Conservation (phyloP, 2,888 invertebrate genomes). For the Caenorhabditis japonica region DNA sequence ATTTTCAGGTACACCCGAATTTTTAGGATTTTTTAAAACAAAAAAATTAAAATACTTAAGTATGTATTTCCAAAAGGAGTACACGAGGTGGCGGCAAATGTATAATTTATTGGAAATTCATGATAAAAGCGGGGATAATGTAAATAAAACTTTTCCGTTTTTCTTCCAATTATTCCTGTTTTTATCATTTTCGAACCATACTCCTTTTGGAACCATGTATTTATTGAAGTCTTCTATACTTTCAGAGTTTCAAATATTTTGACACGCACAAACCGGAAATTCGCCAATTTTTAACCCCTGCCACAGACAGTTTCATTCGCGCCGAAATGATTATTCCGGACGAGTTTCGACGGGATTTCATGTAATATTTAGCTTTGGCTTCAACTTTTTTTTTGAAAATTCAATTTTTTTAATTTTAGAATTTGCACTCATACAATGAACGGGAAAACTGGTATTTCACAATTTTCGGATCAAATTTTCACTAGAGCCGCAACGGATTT, state of each 20-base stretch:
- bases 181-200: neutral
- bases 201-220: neutral
- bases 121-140: too few relatives aligned
- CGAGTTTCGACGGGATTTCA: slow-evolving; percentile 25
- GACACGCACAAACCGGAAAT: slow-evolving; percentile 10
- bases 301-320: slow-evolving; percentile 5
- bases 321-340: slow-evolving; percentile 23
- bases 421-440: slow-evolving; percentile 30
- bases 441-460: neutral
- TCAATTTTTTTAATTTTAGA: slow-evolving; percentile 4
- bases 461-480: slow-evolving; percentile 31
- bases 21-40: too few relatives aligned
- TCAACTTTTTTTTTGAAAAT: neutral
- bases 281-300: slow-evolving; percentile 9
- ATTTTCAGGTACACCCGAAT: slow-evolving; percentile 21
- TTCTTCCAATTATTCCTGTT: neutral
- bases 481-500: slow-evolving; percentile 31
- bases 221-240: too few relatives aligned
- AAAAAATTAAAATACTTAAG: too few relatives aligned
- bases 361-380: slow-evolving; percentile 14
- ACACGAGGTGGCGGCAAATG: too few relatives aligned
- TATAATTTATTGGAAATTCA: too few relatives aligned
- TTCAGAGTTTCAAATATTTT: slow-evolving; percentile 47
- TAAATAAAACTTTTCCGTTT: too few relatives aligned
- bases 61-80: too few relatives aligned